These are phyloP conservation scores for Onychomys arenicola DNA, from an alignment of 2,797 vertebrate species.

Conservation along the genomic window DNA sequence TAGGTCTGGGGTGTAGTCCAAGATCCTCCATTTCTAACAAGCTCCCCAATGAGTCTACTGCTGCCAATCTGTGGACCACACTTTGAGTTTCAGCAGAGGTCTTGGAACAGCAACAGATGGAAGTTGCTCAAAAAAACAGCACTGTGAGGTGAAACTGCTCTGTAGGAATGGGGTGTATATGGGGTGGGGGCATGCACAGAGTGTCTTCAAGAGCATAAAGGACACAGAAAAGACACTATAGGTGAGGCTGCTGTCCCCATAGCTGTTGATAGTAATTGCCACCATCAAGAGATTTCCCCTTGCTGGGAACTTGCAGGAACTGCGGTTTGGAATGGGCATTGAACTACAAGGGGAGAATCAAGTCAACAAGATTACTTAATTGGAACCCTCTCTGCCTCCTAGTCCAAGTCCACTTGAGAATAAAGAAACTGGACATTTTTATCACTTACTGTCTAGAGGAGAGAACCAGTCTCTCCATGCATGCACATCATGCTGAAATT, in stretches of 20 bases:
- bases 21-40: constrained; percentile 65
- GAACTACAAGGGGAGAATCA: constrained; percentile 28
- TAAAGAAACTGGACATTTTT: neutral
- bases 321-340: neutral
- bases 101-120: constrained; percentile 43
- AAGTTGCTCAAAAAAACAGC: constrained; percentile 3
- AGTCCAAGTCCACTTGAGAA: constrained; percentile 20
- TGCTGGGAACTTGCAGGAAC: constrained; percentile 53
- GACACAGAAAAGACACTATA: neutral
- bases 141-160: neutral
- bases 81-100: neutral
- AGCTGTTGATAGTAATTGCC: neutral
- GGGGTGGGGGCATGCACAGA: neutral
- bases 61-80: constrained; percentile 38
- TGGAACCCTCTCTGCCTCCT: neutral
- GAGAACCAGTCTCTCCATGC: neutral
- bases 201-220: neutral
- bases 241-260: neutral
- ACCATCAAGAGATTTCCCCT: constrained; percentile 14
- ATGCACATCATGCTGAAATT: constrained; percentile 35
- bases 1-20: constrained; percentile 60
- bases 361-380: constrained; percentile 11
- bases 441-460: constrained; percentile 6
- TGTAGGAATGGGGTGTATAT: neutral
- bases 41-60: constrained; percentile 31